Evolutionary conservation across 2,797 vertebrate genomes (phyloP).

Genomic region (Fundulus diaphanus): DNA sequence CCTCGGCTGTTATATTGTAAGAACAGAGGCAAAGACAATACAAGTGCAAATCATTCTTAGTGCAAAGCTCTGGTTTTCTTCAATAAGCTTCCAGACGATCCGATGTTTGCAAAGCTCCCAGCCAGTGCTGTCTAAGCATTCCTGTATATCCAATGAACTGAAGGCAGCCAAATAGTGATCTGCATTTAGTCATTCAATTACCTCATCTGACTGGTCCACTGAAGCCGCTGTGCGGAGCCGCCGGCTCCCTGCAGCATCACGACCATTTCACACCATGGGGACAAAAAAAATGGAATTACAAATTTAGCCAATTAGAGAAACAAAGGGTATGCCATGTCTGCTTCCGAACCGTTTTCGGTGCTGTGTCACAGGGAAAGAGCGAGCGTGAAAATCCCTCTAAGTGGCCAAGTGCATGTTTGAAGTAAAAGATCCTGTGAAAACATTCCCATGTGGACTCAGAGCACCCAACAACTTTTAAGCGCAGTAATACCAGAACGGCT

Average conservation of each 20-base stretch:
- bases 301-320: conserved; percentile 74
- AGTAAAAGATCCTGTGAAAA: conserved; percentile 67
- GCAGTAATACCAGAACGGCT: conserved; percentile 72
- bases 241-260: conserved; percentile 32
- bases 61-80: conserved; percentile 31
- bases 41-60: conserved; percentile 11
- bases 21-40: conserved; percentile 4
- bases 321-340: conserved; percentile 56
- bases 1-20: conserved; percentile 9
- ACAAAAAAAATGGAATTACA: conserved; percentile 66
- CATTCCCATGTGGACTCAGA: conserved; percentile 66
- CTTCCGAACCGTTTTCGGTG: conserved; percentile 57
- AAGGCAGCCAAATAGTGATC: conserved; percentile 72
- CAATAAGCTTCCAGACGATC: conserved; percentile 17
- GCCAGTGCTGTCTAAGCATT: conserved; percentile 59
- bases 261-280: conserved; percentile 64
- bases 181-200: conserved; percentile 74
- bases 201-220: conserved; percentile 39
- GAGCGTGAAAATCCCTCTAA: conserved; percentile 44
- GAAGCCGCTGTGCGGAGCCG: conserved; percentile 35
- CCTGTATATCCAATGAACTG: conserved; percentile 61
- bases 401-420: conserved; percentile 40
- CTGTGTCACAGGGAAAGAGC: conserved; percentile 15
- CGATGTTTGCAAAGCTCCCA: conserved; percentile 30
- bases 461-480: conserved; percentile 73